A percentile compares a stretch with the other conserved stretches of the same genome.
These are phyloP conservation scores for Schlechtendalia chinensis DNA, from an alignment of 1,140 invertebrate species.

Conservation along the genomic window DNA sequence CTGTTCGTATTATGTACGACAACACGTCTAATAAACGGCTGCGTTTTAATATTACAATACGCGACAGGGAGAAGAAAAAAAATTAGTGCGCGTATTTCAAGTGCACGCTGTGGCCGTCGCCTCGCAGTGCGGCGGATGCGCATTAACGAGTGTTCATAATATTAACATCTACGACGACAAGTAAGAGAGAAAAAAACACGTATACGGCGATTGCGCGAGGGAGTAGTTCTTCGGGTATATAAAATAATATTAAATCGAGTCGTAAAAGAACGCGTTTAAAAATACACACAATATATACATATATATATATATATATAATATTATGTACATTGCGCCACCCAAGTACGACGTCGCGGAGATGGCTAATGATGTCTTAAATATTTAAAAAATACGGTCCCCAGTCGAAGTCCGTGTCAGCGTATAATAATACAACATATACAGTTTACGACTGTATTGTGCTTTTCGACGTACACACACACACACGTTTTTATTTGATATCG, in stretches of 20 bases:
- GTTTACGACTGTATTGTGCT: slow-evolving; percentile 26
- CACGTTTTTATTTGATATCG: background rate
- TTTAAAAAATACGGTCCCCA: background rate
- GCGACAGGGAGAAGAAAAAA: background rate
- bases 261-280: background rate
- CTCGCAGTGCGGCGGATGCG: too few relatives aligned
- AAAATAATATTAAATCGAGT: background rate
- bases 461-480: background rate
- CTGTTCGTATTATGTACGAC: background rate
- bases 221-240: background rate
- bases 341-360: background rate
- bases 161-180: background rate
- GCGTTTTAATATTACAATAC: background rate
- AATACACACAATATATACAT: background rate
- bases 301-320: background rate
- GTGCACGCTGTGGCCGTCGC: too few relatives aligned
- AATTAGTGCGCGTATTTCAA: background rate
- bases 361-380: background rate
- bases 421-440: background rate
- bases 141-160: background rate
- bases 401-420: background rate
- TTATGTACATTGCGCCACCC: background rate
- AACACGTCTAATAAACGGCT: background rate
- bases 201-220: background rate
- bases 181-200: background rate